Evolutionary conservation across 2,797 vertebrate species (phyloP), one percentile per base, ranked within the genome.

Genomic region (Urophycis tenuis): DNA sequence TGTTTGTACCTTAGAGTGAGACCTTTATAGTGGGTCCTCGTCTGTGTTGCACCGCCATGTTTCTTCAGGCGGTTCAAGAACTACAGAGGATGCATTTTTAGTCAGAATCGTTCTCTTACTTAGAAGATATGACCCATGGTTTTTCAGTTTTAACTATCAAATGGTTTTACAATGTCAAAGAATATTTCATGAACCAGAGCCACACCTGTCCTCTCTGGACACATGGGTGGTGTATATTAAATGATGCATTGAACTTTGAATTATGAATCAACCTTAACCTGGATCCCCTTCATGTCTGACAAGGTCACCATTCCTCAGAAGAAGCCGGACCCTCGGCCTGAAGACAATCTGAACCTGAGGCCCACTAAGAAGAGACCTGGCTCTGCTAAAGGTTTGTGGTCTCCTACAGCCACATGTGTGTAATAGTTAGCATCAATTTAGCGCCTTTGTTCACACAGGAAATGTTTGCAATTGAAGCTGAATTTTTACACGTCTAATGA

Each of bases 301-400:
- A 78, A 99, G 97, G 95, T 97, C 74, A 95, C 91, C 75, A 75
- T 99, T 84, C 83, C 89, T 74, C 96, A 96, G 79, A 95, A 86
- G 80, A 88, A 85, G 32, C 3, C 82, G 29, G 93, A 92, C 77
- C 80, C 86, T 7, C 82, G 74, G 41, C 15, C 39, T 0, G 90
- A 90, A 22, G 92, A 93, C 39, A 84, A 73, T 76, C 85, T 90
- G 5, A 92, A 82, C 74, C 89, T 89, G n/a, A 92, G 91, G 76
- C 80, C 84, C 32, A 75, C 87, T 79, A 92, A 85, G 87, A 74
- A 91, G 88, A 96, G 91, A 86, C 79, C 88, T 77, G 81, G 73
- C 1, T 77, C 79, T 64, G 86, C 34, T 5, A 93, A 90, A 93
- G 93, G 92, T 93, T 80, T 82, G 78, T 29, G n/a, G 5, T 67